Conservation (phyloP, 2,888 invertebrate species). For the Eupithecia subfuscata region DNA sequence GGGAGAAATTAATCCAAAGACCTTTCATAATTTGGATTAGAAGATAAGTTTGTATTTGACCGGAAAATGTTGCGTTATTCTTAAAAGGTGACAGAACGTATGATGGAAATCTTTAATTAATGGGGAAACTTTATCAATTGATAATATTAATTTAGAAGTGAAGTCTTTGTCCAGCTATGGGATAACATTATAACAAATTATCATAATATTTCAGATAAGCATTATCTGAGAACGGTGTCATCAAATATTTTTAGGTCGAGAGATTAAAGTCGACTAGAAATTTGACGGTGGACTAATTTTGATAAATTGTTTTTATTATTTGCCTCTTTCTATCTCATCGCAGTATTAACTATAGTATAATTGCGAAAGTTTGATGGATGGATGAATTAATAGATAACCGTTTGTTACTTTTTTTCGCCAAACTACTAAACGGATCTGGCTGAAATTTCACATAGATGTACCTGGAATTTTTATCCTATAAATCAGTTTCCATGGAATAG, state of each 20-base stretch:
- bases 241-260: background rate
- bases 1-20: conserved; percentile 45
- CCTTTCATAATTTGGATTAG: conserved; percentile 34
- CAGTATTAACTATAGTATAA: no score
- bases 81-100: background rate
- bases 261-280: background rate
- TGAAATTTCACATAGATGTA: no score
- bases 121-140: background rate
- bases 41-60: no score
- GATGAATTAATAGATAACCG: no score
- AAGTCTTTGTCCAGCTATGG: background rate
- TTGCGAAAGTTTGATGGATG: no score
- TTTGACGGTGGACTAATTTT: background rate
- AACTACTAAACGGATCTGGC: no score
- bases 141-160: no score
- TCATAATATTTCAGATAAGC: background rate
- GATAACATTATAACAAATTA: background rate
- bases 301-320: no score
- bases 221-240: background rate
- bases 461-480: no score
- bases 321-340: no score
- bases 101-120: background rate
- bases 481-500: no score
- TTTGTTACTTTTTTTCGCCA: no score
- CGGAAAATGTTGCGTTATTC: background rate